These are phyloP conservation scores for Callinectes sapidus DNA, from an alignment of 2,888 invertebrate genomes.

Conservation along the genomic window DNA sequence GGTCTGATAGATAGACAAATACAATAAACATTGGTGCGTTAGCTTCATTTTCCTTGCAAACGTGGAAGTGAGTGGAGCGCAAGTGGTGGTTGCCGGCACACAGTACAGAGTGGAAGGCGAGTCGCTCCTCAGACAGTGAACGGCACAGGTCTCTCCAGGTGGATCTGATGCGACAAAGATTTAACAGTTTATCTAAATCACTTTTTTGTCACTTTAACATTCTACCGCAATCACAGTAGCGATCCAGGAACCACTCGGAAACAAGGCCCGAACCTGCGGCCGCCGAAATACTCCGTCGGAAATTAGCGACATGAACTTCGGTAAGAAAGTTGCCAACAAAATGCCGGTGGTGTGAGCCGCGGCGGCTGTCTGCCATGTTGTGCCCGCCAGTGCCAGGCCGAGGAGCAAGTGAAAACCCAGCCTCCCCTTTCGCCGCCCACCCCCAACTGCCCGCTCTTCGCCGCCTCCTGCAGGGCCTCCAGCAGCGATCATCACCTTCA, in stretches of 20 bases:
- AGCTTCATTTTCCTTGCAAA: conserved; percentile 70
- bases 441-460: conserved; percentile 20
- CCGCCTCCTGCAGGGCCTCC: conserved; percentile 37
- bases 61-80: conserved; percentile 69
- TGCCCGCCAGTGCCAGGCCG: conserved; percentile 39
- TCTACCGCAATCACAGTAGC: background rate
- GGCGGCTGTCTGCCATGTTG: conserved; percentile 62
- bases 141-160: conserved; percentile 27
- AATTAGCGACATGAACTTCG: conserved; percentile 38
- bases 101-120: conserved; percentile 66
- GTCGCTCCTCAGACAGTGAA: conserved; percentile 61
- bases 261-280: background rate
- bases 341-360: conserved; percentile 58
- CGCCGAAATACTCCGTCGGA: conserved; percentile 36
- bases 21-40: conserved; percentile 70
- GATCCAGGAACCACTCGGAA: background rate
- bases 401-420: conserved; percentile 33
- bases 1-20: conserved; percentile 70
- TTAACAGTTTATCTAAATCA: conserved; percentile 26
- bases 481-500: conserved; percentile 44
- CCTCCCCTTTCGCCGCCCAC: conserved; percentile 41
- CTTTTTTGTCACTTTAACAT: conserved; percentile 39
- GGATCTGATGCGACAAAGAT: conserved; percentile 36
- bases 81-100: conserved; percentile 66
- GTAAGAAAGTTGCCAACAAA: conserved; percentile 48